Evolutionary conservation across 2,113 vertebrate genomes (phyloP).

Genomic region (Actinemys pallida): DNA sequence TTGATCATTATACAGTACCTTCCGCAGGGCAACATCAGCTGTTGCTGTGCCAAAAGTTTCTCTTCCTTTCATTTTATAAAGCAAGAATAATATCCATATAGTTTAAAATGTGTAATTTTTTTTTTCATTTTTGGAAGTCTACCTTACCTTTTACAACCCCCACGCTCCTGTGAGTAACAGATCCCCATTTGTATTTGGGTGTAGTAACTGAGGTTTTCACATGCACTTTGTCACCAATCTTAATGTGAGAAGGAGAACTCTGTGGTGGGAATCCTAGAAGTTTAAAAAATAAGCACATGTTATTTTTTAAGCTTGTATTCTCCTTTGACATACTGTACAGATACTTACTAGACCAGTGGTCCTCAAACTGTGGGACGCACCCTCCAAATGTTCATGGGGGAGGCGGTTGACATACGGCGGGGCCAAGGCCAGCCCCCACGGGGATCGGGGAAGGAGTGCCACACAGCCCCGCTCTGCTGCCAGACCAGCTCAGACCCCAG

Average conservation of each 20-base stretch:
- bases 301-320: background rate
- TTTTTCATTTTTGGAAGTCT: background rate
- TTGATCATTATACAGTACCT: background rate
- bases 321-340: background rate
- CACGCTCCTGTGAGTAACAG: conserved; percentile 96
- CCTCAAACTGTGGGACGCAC: no score
- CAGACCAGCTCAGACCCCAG: no score
- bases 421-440: no score
- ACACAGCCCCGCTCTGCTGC: no score
- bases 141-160: conserved; percentile 95
- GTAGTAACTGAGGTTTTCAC: conserved; percentile 95
- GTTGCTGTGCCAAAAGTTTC: background rate
- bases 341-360: background rate
- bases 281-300: background rate
- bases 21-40: background rate
- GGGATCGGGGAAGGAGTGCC: no score
- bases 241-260: conserved; percentile 96
- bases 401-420: accelerated
- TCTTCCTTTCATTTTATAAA: background rate
- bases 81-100: background rate
- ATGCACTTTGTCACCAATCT: conserved; percentile 97
- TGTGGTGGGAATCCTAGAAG: conserved; percentile 93
- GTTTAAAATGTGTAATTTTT: background rate
- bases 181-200: conserved; percentile 99
- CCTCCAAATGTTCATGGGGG: no score